Conservation (phyloP, 2,888 invertebrate genomes). For the Cyrtodaria siliqua region DNA sequence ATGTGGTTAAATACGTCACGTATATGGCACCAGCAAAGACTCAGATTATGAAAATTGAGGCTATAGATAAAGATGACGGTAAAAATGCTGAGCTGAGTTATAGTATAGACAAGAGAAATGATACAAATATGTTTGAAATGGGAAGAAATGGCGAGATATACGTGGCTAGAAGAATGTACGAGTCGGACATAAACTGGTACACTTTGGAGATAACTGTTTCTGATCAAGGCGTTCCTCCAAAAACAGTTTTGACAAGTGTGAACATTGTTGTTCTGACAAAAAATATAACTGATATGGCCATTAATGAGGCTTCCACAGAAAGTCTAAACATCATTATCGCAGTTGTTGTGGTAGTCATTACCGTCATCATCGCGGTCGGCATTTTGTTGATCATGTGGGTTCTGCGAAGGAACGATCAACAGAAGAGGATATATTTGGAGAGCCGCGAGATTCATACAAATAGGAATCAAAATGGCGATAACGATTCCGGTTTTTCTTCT, state of each 20-base stretch:
- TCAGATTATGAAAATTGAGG: constrained; percentile 69
- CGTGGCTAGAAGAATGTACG: constrained; percentile 51
- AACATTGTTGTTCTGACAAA: constrained; percentile 67
- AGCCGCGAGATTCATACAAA: constrained; percentile 3
- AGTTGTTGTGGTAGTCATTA: constrained; percentile 75
- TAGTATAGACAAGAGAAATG: constrained; percentile 71
- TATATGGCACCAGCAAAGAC: constrained; percentile 72
- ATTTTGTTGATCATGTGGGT: constrained; percentile 75
- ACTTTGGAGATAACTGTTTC: constrained; percentile 68
- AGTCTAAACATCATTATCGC: constrained; percentile 72
- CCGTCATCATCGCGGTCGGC: constrained; percentile 74
- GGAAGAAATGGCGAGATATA: constrained; percentile 66
- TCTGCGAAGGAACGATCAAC: constrained; percentile 70
- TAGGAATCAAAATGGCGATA: constrained; percentile 26
- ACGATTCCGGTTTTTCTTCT: constrained; percentile 39
- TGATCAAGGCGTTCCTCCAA: constrained; percentile 70
- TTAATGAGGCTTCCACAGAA: constrained; percentile 32
- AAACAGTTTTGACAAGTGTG: constrained; percentile 55
- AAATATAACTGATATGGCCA: constrained; percentile 55
- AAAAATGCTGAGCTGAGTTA: constrained; percentile 71
- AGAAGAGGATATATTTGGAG: constrained; percentile 63
- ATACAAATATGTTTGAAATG: constrained; percentile 64
- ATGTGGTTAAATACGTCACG: constrained; percentile 70
- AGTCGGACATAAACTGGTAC: constrained; percentile 66
- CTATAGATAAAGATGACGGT: constrained; percentile 75